Percentiles rank a stretch among this genome's conserved stretches.
These are phyloP conservation scores for Hylaeus volcanicus DNA, from an alignment of 1,140 invertebrate genomes.

Conservation along the genomic window DNA sequence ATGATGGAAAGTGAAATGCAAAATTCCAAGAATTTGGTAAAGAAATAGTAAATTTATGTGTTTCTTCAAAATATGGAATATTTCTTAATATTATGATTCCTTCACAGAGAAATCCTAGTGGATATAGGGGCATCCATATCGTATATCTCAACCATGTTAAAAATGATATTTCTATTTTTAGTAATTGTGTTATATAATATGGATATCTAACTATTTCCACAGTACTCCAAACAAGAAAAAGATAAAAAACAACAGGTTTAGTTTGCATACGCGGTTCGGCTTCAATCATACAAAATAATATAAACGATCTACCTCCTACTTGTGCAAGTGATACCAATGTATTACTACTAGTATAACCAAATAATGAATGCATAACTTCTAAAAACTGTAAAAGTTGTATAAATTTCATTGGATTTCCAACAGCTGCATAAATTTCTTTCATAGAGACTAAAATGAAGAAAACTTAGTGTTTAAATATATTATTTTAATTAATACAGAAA, in stretches of 20 bases:
- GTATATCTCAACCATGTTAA: conserved; percentile 97
- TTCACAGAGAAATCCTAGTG: conserved; percentile 93
- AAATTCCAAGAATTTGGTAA: conserved; percentile 93
- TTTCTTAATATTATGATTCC: conserved; percentile 89
- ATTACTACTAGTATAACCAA: conserved; percentile 92
- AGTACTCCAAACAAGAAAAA: conserved; percentile 90
- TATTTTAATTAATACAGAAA: background rate
- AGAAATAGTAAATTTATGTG: conserved; percentile 86
- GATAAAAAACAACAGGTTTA: conserved; percentile 92
- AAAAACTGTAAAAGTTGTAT: conserved; percentile 91
- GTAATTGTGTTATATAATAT: conserved; percentile 92
- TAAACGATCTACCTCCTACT: conserved; percentile 88
- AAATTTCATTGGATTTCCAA: conserved; percentile 91
- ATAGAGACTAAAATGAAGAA: conserved; percentile 83
- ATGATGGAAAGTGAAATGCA: conserved; percentile 91
- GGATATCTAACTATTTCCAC: conserved; percentile 94
- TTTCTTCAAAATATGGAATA: conserved; percentile 95
- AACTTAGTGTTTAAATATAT: conserved; percentile 21
- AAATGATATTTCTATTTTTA: conserved; percentile 87
- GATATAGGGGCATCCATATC: conserved; percentile 96
- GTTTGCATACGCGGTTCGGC: conserved; percentile 92
- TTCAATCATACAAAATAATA: conserved; percentile 92
- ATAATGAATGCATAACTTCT: conserved; percentile 94
- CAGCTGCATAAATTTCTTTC: conserved; percentile 86
- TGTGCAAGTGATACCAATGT: conserved; percentile 85